Evolutionary conservation across 2,888 invertebrate genomes (phyloP), one percentile per base, ranked within the genome.

Genomic region (Limnephilus lunatus): DNA sequence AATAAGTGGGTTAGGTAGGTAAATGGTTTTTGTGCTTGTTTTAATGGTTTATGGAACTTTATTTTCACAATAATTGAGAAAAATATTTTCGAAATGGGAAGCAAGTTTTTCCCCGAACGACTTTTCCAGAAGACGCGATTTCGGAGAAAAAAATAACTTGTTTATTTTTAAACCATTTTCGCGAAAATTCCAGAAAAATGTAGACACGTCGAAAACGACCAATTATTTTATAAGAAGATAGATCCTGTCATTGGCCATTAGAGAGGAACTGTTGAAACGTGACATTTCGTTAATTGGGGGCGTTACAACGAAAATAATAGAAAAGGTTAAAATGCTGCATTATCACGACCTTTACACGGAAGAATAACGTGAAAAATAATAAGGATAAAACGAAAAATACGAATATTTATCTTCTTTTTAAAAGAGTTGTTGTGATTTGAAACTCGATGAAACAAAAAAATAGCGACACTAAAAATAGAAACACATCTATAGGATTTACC

Each of bases 241-340:
- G 88, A 87, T 87, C 87, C 53, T 88, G 91, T 91, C 91, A 91
- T 91, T 91, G 91, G 91, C 91, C 88, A 88, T 91, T 44, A 30
- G 32, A 14, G 15, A 32, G 39, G 86, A 83, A 35, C 39, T 31
- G n/a, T 35, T 9, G 31, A 89, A 87, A 89, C 91, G 91, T 91
- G 91, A 83, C 89, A 44, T 89, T 82, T 32, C 68, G 39, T 32
- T 91, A 91, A 91, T 91, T 91, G 91, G 91, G 82, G 82, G 83
- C 31, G 88, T 68, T 88, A 88, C 32, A 31, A 68, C 5, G 68
- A 35, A 89, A 39, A 88, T 31, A 53, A 82, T 19, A 31, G 32
- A 88, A 30, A 88, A 68, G 7, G 68, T 19, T 68, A 25, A n/a
- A 68, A 68, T 0, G 68, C 68, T 68, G 68, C 68, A 68, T 68